Percentiles rank a stretch among this genome's conserved stretches.
These are phyloP conservation scores for Mobula birostris DNA, from an alignment of 2,113 vertebrate species.

Conservation along the genomic window DNA sequence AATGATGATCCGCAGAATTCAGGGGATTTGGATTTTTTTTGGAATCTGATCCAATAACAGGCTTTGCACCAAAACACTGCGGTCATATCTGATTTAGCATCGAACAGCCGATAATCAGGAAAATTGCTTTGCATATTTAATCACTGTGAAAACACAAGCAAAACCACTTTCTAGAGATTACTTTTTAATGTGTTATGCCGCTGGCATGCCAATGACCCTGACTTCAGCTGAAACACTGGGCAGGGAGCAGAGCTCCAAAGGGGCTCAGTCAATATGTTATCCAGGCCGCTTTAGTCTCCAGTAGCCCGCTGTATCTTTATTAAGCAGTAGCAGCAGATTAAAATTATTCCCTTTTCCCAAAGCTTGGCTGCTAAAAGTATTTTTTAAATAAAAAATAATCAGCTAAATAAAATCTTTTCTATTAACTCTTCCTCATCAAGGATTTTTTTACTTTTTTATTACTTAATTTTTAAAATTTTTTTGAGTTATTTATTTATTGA, in stretches of 20 bases:
- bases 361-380: not conserved
- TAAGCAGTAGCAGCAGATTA: not conserved
- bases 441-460: too few species aligned
- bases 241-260: not conserved
- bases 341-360: slow-evolving; percentile 20
- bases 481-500: too few species aligned
- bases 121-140: slow-evolving; percentile 82
- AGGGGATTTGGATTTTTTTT: slow-evolving; percentile 93
- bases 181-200: slow-evolving; percentile 37
- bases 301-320: slow-evolving; percentile 4
- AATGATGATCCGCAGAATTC: slow-evolving; percentile 86
- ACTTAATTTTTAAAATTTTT: too few species aligned
- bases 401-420: not conserved
- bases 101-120: slow-evolving; percentile 67
- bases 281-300: not conserved
- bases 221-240: slow-evolving; percentile 30
- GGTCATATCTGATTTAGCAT: slow-evolving; percentile 72
- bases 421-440: not conserved
- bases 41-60: slow-evolving; percentile 84
- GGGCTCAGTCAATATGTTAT: slow-evolving; percentile 4
- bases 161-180: slow-evolving; percentile 71
- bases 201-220: slow-evolving; percentile 37
- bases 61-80: slow-evolving; percentile 65
- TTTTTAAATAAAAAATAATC: not conserved
- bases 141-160: slow-evolving; percentile 67